These are phyloP conservation scores for Athrips mouffetella DNA, from an alignment of 2,888 invertebrate species.

Conservation along the genomic window DNA sequence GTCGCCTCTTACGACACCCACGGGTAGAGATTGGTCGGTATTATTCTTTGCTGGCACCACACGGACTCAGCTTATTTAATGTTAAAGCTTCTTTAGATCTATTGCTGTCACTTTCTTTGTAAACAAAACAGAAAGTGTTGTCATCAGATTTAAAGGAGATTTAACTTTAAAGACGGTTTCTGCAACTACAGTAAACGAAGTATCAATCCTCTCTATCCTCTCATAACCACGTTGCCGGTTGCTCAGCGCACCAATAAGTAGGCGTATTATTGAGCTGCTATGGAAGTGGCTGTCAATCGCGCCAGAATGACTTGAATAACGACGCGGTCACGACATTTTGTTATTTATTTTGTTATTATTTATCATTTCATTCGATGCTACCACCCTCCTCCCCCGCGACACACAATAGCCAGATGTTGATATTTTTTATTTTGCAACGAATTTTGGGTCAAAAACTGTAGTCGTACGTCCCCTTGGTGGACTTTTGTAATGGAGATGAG, in stretches of 20 bases:
- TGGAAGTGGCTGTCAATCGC: slow-evolving; percentile 76
- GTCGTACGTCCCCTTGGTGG: slow-evolving; percentile 33
- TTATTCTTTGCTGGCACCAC: no score
- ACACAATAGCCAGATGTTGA: slow-evolving; percentile 76
- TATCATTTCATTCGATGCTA: slow-evolving; percentile 50
- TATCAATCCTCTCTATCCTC: background rate
- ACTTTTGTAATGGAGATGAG: slow-evolving; percentile 40
- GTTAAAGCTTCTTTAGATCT: no score
- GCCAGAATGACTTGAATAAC: slow-evolving; percentile 65
- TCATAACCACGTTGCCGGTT: slow-evolving; percentile 20
- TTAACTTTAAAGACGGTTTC: background rate
- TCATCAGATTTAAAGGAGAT: no score
- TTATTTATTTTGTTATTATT: slow-evolving; percentile 48
- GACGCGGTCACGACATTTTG: slow-evolving; percentile 75
- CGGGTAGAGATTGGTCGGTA: no score
- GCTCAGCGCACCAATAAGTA: slow-evolving; percentile 64
- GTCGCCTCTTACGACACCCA: no score
- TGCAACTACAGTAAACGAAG: background rate
- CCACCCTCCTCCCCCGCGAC: slow-evolving; percentile 57
- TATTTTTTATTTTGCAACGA: slow-evolving; percentile 72
- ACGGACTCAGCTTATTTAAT: no score
- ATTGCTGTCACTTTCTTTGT: background rate
- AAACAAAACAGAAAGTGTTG: no score
- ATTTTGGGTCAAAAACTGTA: slow-evolving; percentile 49
- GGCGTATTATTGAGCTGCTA: slow-evolving; percentile 71